Evolutionary conservation across 2,113 vertebrate genomes (phyloP), one percentile per base, ranked within the genome.

Genomic region (Pygoscelis adeliae): DNA sequence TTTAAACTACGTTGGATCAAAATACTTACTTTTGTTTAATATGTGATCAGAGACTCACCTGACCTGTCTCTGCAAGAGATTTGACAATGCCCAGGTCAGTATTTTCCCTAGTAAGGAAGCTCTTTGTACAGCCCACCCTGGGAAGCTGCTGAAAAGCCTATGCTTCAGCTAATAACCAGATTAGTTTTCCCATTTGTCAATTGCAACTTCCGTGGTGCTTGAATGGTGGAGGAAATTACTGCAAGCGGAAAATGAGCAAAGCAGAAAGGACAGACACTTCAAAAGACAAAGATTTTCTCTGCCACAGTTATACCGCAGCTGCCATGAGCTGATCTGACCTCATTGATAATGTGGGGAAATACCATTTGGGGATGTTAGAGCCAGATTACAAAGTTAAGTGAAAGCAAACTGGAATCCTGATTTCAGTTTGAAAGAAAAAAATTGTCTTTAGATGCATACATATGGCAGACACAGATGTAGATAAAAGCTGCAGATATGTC

Each of bases 11-110:
- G 38, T 44, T 42, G 83, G 50, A 87, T 96, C 94, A 82, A 89
- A 97, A 91, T 49, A 96, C 91, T 95, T 81, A 8, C 76, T 95
- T 95, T 89, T 93, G 56, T 96, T 92, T 84, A 22, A n/a, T 38
- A 30, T 2, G 15, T 76, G 83, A 81, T 86, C 74, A 79, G 89
- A 93, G 89, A 8, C 69, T 92, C 83, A 85, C 93, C 93, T 95
- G 80, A 83, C 80, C 86, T 89, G 86, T 69, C 86, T 92, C 61
- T 91, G 91, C 88, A 91, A 63, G 83, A 47, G 38, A 7, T 67
- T 32, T 74, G 80, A 8, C 89, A 63, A 61, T 1, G 1, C 65
- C 89, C 92, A 89, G 96, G 92, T 84, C 86, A 91, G 69, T 52
- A 55, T 55, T 93, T 77, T 55, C 46, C 71, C 55, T 62, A 6